Conservation (phyloP, 2,888 invertebrate species). For the Nasonia oneida region DNA sequence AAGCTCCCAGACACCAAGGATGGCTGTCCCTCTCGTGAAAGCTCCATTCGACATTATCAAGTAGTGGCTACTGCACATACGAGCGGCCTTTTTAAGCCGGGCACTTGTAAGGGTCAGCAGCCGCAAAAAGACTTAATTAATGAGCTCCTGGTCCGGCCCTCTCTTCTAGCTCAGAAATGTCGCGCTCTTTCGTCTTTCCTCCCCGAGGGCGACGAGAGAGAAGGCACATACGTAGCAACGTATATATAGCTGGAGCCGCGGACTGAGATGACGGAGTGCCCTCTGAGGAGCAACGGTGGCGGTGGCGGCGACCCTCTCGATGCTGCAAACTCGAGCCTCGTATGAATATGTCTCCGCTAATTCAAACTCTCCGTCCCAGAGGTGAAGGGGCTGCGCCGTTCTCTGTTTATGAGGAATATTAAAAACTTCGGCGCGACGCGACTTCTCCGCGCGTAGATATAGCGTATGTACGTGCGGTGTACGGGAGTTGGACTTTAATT, state of each 20-base stretch:
- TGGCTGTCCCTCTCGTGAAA: constrained; percentile 4
- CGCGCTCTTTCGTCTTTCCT: constrained; percentile 67
- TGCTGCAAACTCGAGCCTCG: constrained; percentile 76
- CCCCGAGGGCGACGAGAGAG: constrained; percentile 72
- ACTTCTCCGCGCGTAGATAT: constrained; percentile 44
- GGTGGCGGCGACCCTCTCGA: constrained; percentile 75
- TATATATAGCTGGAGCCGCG: constrained; percentile 10
- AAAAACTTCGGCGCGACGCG: constrained; percentile 75
- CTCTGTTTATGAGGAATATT: constrained; percentile 77
- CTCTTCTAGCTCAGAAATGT: constrained; percentile 48
- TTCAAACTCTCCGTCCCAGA: constrained; percentile 79
- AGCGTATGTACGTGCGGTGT: background rate
- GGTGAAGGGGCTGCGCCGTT: constrained; percentile 69
- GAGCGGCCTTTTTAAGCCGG: constrained; percentile 62
- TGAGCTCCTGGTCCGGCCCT: constrained; percentile 67
- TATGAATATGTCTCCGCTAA: constrained; percentile 80
- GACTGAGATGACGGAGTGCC: constrained; percentile 78
- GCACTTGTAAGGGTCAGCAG: constrained; percentile 75
- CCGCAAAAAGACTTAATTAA: constrained; percentile 79
- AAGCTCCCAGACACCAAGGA: background rate
- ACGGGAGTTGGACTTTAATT: constrained; percentile 56
- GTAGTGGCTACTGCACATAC: constrained; percentile 57
- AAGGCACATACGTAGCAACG: background rate
- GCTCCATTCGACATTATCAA: constrained; percentile 62
- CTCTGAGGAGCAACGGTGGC: constrained; percentile 74